Conservation (phyloP, 2,797 vertebrate species). For the Simalia tracyae region DNA sequence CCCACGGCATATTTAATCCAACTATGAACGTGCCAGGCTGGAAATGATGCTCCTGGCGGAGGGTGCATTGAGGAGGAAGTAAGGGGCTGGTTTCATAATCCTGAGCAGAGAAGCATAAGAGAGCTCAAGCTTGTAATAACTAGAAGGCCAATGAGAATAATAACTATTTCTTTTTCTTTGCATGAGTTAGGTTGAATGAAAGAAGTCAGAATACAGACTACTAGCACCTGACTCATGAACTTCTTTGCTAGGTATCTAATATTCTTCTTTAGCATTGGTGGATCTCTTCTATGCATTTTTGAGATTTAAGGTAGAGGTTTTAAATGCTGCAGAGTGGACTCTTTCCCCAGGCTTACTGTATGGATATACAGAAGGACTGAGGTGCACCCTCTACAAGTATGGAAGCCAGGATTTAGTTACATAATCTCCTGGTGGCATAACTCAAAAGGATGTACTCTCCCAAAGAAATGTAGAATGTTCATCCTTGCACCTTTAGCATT, state of each 20-base stretch:
- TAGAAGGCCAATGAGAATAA: background rate
- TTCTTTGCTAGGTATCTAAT: background rate
- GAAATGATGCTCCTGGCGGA: background rate
- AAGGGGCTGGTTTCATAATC: background rate
- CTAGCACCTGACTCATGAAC: background rate
- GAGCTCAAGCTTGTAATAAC: background rate
- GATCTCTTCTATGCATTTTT: background rate
- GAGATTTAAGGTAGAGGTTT: background rate
- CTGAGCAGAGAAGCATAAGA: background rate
- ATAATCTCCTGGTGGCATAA: background rate
- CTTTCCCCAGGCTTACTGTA: background rate
- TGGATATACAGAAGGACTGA: background rate
- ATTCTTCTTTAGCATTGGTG: background rate
- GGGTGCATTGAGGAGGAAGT: background rate
- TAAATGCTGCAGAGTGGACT: background rate
- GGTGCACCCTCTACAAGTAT: background rate
- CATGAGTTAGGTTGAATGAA: background rate
- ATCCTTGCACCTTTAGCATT: background rate
- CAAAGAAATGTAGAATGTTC: background rate
- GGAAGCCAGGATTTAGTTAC: too few species aligned
- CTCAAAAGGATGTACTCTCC: background rate
- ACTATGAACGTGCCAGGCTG: background rate
- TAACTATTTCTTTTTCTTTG: background rate
- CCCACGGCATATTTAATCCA: background rate
- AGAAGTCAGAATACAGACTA: background rate